Base-by-base conservation (phyloP, 2,113 vertebrate species). In the Malaclemys terrapin region DNA sequence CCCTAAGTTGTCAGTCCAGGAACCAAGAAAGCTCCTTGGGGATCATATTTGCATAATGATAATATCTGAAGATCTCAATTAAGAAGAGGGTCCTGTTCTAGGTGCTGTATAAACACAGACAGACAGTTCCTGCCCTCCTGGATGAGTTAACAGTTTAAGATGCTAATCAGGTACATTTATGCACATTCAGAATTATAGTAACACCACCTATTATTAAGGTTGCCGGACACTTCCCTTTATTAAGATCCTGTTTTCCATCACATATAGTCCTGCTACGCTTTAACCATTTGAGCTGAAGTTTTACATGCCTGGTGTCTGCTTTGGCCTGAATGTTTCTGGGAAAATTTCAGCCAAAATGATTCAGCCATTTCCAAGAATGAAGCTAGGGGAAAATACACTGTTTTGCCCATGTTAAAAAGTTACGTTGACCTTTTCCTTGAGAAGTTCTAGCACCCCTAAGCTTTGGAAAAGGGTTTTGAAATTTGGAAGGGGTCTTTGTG, bases 371-470 rank as follows among this genome's bases (percentile, higher is more conserved):
- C 65, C 65, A 35, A 69, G 35, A 69, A n/a, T 38, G 16, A 35
- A 35, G n/a, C 16, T 38, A 20, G 35, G 52, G 69, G 0, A 0
- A 59, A 8, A 84, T 6, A 82, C 0, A 1, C 0, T 45, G 2
- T 78, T 82, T 11, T 83, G 7, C 53, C 91, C 62, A 22, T 38
- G 11, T 79, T 17, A 1, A 85, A 69, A 69, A 69, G n/a, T 69
- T 20, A 20, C 9, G 7, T 69, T n/a, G 65, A 59, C 11, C 57
- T 59, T 69, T 69, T n/a, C 4, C 65, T 69, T 19, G 31, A 69
- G 17, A 69, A 69, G 35, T 13, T 69, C 35, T 69, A 69, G 35
- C 5, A 5, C 65, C 27, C 17, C 19, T 4, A 69, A 20, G 35
- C 65, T 69, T 20, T 69, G 35, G 8, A 20, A 19, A 7, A 38